Evolutionary conservation across 2,888 invertebrate genomes (phyloP), one percentile per base, ranked within the genome.

Genomic region (Dioctria rufipes): DNA sequence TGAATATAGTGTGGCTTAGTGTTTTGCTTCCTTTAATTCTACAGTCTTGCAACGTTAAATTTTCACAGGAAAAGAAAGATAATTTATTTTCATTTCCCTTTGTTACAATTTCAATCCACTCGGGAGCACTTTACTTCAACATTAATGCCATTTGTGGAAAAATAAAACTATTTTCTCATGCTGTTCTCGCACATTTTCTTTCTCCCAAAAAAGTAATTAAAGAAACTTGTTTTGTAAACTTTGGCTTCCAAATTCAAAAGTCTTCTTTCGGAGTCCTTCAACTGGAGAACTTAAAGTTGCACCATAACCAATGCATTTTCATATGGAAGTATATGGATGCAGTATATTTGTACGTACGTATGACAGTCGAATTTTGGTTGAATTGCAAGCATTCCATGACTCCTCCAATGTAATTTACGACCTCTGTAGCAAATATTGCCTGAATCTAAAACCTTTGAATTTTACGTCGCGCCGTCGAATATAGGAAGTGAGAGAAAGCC

Each of bases 331-430:
- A n/a, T n/a, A 54, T 11, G n/a, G n/a, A 46, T 46, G 49, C 6
- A 54, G 11, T 11, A 11, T 4, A n/a, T 8, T 3, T 4, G 9
- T 8, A n/a, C 54, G 11, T 3, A 54, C 54, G 3, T 54, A 11
- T n/a, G 54, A 3, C 6, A 1, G 54, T n/a, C 49, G 54, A 54
- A 54, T 54, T 11, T n/a, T 54, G 11, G 4, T 54, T 54, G 11
- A 54, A 54, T 11, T 51, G 39, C 51, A 37, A 69, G 51, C 69
- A 51, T 51, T 25, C 2, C 25, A 25, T 25, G 25, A 25, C 25
- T 25, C 25, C 25, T 69, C 69, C 49, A 69, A 69, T 37, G 69
- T 69, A 69, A 69, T 69, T 69, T 69, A 69, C 69, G 69, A 51
- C 69, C 69, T 25, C 2, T 69, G 25, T 69, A 51, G 51, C 11